phyloP scores from a whole-genome alignment of 2,888 invertebrate genomes.

The Ptychoptera contaminata region DNA sequence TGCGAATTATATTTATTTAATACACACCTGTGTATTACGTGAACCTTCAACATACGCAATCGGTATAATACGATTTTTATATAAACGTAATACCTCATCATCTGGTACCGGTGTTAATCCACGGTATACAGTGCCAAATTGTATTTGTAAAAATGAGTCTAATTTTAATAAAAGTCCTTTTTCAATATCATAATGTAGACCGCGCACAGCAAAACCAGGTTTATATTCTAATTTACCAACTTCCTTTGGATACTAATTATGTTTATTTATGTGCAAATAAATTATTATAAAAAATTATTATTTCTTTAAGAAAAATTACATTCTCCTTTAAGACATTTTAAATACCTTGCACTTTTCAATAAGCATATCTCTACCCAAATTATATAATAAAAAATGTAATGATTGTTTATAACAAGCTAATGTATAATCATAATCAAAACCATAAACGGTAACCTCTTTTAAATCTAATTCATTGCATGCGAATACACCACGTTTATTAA shows the following conservation, averaged over 20 bases:
- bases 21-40: slow-evolving; percentile 1
- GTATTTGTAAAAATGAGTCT: slow-evolving; percentile 93
- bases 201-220: slow-evolving; percentile 89
- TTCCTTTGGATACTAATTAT: slow-evolving; percentile 72
- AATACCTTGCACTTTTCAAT: slow-evolving; percentile 75
- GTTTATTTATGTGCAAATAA: too few relatives aligned
- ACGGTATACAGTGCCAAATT: slow-evolving; percentile 83
- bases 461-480: slow-evolving; percentile 92
- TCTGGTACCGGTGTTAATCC: slow-evolving; percentile 68
- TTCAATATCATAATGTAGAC: slow-evolving; percentile 95
- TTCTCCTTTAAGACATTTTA: slow-evolving; percentile 2
- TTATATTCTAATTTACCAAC: slow-evolving; percentile 69
- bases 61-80: slow-evolving; percentile 74
- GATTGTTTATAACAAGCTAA: slow-evolving; percentile 86
- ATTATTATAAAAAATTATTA: too few relatives aligned
- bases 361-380: slow-evolving; percentile 72
- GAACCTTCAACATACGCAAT: slow-evolving; percentile 70
- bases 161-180: slow-evolving; percentile 86
- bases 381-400: slow-evolving; percentile 78
- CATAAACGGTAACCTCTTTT: slow-evolving; percentile 82
- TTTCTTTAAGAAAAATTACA: too few relatives aligned
- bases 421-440: slow-evolving; percentile 98
- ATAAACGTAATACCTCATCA: slow-evolving; percentile 70
- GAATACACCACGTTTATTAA: slow-evolving; percentile 77
- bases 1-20: slow-evolving; percentile 26